These are phyloP conservation scores for Martes martes DNA, from an alignment of 2,113 vertebrate genomes.

Conservation along the genomic window DNA sequence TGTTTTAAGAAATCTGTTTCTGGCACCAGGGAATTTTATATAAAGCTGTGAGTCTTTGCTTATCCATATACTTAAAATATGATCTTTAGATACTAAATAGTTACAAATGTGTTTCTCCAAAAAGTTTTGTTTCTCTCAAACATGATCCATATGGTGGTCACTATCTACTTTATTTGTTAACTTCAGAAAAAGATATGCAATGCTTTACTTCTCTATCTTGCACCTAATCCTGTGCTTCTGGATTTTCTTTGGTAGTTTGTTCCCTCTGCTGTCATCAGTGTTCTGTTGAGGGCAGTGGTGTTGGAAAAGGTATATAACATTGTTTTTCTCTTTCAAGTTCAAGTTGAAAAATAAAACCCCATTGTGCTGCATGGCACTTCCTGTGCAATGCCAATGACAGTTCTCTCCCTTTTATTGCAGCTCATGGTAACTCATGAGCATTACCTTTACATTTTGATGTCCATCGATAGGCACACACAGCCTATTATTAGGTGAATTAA, in stretches of 20 bases:
- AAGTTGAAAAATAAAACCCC: slow-evolving; percentile 2
- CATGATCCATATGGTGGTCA: neutral
- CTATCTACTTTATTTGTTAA: neutral
- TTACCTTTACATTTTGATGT: neutral
- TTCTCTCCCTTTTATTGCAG: neutral
- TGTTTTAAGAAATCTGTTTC: neutral
- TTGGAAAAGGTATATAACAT: neutral
- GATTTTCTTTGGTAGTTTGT: neutral
- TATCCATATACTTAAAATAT: neutral
- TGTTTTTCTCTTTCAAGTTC: neutral
- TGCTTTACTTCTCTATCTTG: neutral
- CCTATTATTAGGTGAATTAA: neutral
- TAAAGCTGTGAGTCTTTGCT: neutral
- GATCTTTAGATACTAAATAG: neutral
- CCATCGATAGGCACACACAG: neutral
- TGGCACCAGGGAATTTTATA: neutral
- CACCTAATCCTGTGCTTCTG: neutral
- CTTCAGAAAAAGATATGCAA: neutral
- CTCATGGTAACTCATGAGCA: neutral
- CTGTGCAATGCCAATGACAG: neutral
- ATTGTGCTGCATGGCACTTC: neutral
- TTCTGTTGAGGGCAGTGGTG: neutral
- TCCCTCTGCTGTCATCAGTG: neutral
- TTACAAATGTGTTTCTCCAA: neutral
- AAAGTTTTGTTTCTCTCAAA: neutral